phyloP scores from a whole-genome alignment of 2,797 vertebrate genomes.

The Percopsis omiscomaycus region DNA sequence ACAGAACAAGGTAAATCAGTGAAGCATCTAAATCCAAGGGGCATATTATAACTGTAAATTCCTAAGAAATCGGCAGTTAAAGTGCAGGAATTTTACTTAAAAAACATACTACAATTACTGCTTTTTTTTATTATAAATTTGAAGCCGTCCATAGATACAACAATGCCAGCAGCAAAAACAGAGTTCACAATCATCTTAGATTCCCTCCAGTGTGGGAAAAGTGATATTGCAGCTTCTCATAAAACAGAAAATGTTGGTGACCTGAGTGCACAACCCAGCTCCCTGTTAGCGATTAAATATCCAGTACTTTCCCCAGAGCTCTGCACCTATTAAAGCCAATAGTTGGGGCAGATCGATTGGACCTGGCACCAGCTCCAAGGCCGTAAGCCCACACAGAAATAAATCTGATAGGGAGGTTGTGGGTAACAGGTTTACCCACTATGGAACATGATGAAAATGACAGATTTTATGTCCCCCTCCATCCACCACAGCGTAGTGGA shows the following conservation, averaged over 20 bases:
- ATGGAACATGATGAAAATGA: conserved; percentile 72
- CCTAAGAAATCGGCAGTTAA: background rate
- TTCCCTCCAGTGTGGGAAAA: background rate
- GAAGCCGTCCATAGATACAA: conserved; percentile 7
- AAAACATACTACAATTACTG: too few species aligned
- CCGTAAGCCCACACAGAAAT: conserved; percentile 67
- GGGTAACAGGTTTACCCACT: conserved; percentile 70
- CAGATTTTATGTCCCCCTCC: conserved; percentile 68
- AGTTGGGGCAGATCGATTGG: conserved; percentile 69
- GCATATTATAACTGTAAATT: too few species aligned
- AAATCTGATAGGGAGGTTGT: conserved; percentile 70
- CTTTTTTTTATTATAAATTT: conserved; percentile 13
- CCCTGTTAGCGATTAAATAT: conserved; percentile 73
- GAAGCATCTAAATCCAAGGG: too few species aligned
- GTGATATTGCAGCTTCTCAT: conserved; percentile 54
- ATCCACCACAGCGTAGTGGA: conserved; percentile 51
- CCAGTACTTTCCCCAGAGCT: conserved; percentile 58
- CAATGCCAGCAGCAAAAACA: conserved; percentile 25
- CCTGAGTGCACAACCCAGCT: conserved; percentile 58
- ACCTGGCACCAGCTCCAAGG: conserved; percentile 51
- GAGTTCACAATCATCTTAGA: conserved; percentile 2
- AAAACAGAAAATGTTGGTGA: conserved; percentile 65
- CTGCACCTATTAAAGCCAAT: conserved; percentile 72
- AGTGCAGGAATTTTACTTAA: conserved; percentile 1
- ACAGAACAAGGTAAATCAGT: conserved; percentile 13